A percentile compares a stretch with the other conserved stretches of the same genome.
phyloP scores from a whole-genome alignment of 2,113 vertebrate genomes.

The Puffinus mauretanicus region DNA sequence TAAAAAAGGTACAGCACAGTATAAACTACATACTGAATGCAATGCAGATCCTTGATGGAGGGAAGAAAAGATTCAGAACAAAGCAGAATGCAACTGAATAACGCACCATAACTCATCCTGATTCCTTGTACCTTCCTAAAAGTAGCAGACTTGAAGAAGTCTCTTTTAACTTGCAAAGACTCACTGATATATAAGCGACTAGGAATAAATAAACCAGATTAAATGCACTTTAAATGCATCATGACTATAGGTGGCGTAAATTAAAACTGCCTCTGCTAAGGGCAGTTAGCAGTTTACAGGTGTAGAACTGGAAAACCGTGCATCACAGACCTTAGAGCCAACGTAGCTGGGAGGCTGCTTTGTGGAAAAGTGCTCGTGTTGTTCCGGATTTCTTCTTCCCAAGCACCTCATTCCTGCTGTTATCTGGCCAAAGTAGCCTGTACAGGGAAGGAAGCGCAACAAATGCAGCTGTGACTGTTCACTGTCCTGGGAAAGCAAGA shows the following conservation, averaged over 20 bases:
- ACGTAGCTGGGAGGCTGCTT: neutral
- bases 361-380: neutral
- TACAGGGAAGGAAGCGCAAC: neutral
- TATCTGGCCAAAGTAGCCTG: rapidly evolving
- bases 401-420: neutral
- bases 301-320: neutral
- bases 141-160: neutral
- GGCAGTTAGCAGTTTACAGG: neutral
- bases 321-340: neutral
- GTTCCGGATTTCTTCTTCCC: neutral
- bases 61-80: neutral
- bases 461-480: neutral
- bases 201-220: neutral
- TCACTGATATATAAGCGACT: neutral
- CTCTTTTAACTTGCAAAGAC: neutral
- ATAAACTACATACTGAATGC: neutral
- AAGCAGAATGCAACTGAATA: neutral
- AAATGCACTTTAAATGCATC: neutral
- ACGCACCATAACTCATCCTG: rapidly evolving
- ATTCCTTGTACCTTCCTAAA: neutral
- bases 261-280: neutral
- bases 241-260: neutral
- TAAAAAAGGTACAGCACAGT: neutral
- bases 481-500: neutral
- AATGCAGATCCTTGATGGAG: neutral